Percentiles rank a stretch among this genome's conserved stretches.
Evolutionary conservation across 2,797 vertebrate genomes (phyloP).

Genomic region (Cuculus canorus): DNA sequence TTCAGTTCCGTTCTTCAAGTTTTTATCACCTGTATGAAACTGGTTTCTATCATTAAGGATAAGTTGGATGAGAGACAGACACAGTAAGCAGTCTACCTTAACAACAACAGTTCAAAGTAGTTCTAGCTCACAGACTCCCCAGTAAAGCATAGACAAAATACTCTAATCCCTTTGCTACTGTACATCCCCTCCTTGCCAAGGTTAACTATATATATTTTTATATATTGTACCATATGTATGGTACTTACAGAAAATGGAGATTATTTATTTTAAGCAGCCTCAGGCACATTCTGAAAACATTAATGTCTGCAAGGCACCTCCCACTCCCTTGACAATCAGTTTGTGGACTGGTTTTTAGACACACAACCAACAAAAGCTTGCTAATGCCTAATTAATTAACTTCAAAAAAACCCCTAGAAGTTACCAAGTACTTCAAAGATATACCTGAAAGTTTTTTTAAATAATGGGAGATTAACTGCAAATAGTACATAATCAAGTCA

Average conservation of each 20-base stretch:
- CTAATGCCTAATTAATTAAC: constrained; percentile 60
- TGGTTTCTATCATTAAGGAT: constrained; percentile 46
- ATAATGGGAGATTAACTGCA: constrained; percentile 77
- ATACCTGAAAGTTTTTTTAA: constrained; percentile 74
- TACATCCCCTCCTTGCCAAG: constrained; percentile 13
- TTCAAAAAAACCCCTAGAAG: constrained; percentile 60
- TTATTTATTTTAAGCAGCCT: constrained; percentile 76
- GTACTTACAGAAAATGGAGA: constrained; percentile 71
- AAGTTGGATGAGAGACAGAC: constrained; percentile 65
- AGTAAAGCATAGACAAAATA: constrained; percentile 62
- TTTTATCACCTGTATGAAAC: constrained; percentile 66
- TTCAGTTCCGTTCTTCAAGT: constrained; percentile 74
- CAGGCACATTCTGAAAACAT: constrained; percentile 79
- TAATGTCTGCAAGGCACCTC: constrained; percentile 81
- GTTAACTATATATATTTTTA: constrained; percentile 33
- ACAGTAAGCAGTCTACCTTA: constrained; percentile 35
- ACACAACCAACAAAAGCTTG: constrained; percentile 67
- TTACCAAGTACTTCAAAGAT: constrained; percentile 75
- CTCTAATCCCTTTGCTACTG: constrained; percentile 50
- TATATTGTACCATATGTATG: constrained; percentile 31
- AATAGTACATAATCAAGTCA: constrained; percentile 74
- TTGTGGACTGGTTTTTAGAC: constrained; percentile 66
- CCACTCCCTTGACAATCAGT: constrained; percentile 72
- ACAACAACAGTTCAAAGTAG: constrained; percentile 44
- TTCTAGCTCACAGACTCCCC: constrained; percentile 57